These are phyloP conservation scores for Phylloscopus collybita DNA, from an alignment of 2,797 vertebrate species.

Conservation along the genomic window DNA sequence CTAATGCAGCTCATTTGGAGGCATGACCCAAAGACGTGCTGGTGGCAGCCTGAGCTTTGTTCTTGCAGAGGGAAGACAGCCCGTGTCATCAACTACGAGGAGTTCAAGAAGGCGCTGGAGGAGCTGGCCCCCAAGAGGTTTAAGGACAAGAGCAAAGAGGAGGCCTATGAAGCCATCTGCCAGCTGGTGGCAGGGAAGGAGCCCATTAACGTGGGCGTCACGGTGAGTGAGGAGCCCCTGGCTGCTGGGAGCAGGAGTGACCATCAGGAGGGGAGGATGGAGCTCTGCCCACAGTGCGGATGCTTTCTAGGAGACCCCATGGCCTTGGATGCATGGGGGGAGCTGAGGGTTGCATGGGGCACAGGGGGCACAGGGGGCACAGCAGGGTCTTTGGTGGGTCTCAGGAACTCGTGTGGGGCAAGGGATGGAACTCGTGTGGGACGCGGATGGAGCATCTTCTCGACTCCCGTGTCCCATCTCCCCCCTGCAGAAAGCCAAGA, in stretches of 20 bases:
- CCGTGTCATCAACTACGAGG: constrained; percentile 89
- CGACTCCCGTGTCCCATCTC: background rate
- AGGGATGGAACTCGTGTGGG: background rate
- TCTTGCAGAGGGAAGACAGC: constrained; percentile 87
- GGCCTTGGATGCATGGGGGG: background rate
- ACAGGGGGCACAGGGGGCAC: accelerated
- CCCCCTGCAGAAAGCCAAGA: constrained; percentile 86
- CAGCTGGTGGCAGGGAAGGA: constrained; percentile 89
- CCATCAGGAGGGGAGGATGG: accelerated
- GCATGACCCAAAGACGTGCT: accelerated
- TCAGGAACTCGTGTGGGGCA: background rate
- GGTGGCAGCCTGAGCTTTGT: background rate
- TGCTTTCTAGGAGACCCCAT: accelerated
- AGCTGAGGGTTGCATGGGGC: background rate
- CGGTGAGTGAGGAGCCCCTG: constrained; percentile 79
- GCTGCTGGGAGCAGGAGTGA: background rate
- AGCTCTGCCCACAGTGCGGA: background rate
- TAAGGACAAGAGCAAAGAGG: constrained; percentile 91
- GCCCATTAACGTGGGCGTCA: constrained; percentile 87
- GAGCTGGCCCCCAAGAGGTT: constrained; percentile 90
- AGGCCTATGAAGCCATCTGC: constrained; percentile 84
- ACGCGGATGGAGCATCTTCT: background rate
- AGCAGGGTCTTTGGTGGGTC: background rate
- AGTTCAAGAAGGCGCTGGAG: constrained; percentile 91
- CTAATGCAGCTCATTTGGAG: background rate